Evolutionary conservation across 2,888 invertebrate genomes (phyloP), one percentile per base, ranked within the genome.

Genomic region (Caenorhabditis parvicauda): DNA sequence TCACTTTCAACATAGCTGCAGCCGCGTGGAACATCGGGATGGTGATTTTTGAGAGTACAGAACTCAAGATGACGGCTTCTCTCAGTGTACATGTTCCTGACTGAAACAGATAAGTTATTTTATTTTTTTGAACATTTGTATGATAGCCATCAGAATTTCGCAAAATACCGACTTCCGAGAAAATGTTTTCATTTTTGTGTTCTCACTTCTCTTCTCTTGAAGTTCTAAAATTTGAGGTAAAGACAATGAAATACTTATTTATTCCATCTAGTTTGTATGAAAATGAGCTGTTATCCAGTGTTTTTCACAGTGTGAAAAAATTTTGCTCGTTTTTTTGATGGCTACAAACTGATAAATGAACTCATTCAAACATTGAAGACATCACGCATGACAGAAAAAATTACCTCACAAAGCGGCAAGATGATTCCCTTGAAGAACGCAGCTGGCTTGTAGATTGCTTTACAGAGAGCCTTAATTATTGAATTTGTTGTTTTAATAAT

Each of bases 21-120:
- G 92, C 90, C 0, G 96, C 92, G 83, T 98, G 95, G 27, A 94
- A 84, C 53, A 93, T 88, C 0, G 96, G 96, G 45, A 98, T 90
- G 0, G 93, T 92, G 82, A 89, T 90, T 72, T 90, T 89, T 0
- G 90, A 88, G 52, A 98, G 82, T 1, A 98, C 89, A 45, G 94
- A 93, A 24, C 93, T 91, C 55, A 98, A 86, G 55, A 98, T 94
- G 25, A 92, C 89, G 0, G 98, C 95, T 85, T 98, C 98, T 57
- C 95, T 86, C 51, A 98, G 84, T 0, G 93, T 92, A 79, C 96
- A 96, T 66, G 90, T 91, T 21, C 95, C 94, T 69, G 90, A 88
- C 88, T 90, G 81, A 28, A 83, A 81, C n/a, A n/a, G n/a, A n/a
- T n/a, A n/a, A n/a, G n/a, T n/a, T n/a, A n/a, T n/a, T n/a, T 21